Evolutionary conservation across 2,113 vertebrate species (phyloP).

Genomic region (Rana temporaria): DNA sequence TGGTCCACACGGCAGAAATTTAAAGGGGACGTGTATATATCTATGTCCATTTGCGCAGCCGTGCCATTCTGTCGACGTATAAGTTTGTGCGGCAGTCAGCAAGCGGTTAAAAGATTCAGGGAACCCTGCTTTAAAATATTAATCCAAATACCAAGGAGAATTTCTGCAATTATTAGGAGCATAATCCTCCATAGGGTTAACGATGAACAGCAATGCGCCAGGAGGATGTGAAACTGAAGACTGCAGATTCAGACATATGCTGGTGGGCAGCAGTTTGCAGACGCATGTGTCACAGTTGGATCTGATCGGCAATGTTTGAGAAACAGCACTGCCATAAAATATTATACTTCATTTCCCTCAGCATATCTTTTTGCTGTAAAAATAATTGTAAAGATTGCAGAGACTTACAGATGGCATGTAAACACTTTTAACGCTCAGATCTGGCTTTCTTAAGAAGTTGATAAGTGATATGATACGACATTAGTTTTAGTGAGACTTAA

Average conservation of each 20-base stretch:
- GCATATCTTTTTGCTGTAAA: constrained; percentile 56
- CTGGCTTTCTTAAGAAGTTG: constrained; percentile 51
- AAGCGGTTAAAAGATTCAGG: too few relatives aligned
- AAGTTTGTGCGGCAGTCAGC: too few relatives aligned
- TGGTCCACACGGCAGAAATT: too few relatives aligned
- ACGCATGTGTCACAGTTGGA: constrained; percentile 57
- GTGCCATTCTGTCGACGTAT: too few relatives aligned
- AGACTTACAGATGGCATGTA: constrained; percentile 57
- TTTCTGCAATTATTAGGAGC: not conserved
- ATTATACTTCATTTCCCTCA: constrained; percentile 55
- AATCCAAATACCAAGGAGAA: not conserved
- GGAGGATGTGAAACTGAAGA: constrained; percentile 48
- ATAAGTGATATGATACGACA: constrained; percentile 35
- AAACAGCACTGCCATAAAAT: constrained; percentile 54
- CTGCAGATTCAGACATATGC: constrained; percentile 53
- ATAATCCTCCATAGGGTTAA: constrained; percentile 37
- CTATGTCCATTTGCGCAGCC: too few relatives aligned
- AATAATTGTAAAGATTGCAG: constrained; percentile 57
- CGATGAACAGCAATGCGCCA: constrained; percentile 16
- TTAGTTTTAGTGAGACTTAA: constrained; percentile 34
- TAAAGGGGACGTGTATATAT: too few relatives aligned
- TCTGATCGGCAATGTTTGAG: constrained; percentile 57
- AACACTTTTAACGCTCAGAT: constrained; percentile 48
- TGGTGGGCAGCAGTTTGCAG: constrained; percentile 58
- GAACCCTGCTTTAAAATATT: too few relatives aligned